Evolutionary conservation across 2,113 vertebrate genomes (phyloP), one percentile per base, ranked within the genome.

Genomic region (western clawed frog (Xenopus tropicalis)): DNA sequence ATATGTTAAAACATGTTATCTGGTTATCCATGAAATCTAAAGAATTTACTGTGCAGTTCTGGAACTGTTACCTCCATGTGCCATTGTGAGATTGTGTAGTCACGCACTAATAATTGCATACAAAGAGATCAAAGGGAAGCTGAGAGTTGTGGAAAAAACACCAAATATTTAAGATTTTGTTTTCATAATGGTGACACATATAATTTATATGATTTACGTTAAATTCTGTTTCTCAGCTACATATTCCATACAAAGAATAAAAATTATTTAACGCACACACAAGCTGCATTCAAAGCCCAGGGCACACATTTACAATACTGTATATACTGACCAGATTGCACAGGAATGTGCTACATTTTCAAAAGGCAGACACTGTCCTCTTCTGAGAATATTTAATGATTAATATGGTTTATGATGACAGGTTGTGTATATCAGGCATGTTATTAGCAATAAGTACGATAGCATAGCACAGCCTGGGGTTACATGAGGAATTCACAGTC

Each of bases 1-100:
- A 66, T 74, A 44, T 74, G 71, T 74, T 74, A 59, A 66, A 74
- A 74, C 72, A 74, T 29, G 72, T 61, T 67, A 29, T 37, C 29
- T 37, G 23, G 57, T 54, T 52, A 74, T 74, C 58, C 66, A 25
- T 64, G 65, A 59, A 61, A 74, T 74, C 54, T 61, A 11, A 61
- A 43, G 72, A 74, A 74, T 74, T 56, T 46, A 59, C 24, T 48
- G 23, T 29, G 13, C 52, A 48, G 42, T 24, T 19, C 21, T 61
- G 56, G 14, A 24, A 59, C 44, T 23, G 24, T 44, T 70, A 61
- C 69, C 44, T 66, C 20, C 42, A 67, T 67, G 52, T 42, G 19
- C 23, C 19, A 61, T 44, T 61, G 42, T 46, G 42, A 66, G 29
- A 74, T 59, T 51, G 64, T 23, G 48, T 54, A 66, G 65, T 21